Evolutionary conservation across 2,888 invertebrate genomes (phyloP), one percentile per base, ranked within the genome.

Genomic region (Heliconius cydno): DNA sequence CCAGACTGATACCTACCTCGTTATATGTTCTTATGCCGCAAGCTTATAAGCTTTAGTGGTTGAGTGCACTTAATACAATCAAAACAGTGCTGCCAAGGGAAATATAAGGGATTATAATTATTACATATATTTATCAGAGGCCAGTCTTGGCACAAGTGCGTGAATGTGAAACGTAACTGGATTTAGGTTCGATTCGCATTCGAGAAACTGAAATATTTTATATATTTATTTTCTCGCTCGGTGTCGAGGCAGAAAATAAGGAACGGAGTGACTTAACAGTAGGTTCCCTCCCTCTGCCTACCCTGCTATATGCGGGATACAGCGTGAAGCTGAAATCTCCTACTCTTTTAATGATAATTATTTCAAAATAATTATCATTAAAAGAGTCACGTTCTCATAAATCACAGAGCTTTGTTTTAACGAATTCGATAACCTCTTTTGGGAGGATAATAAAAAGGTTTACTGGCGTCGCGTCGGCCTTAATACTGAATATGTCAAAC

Each of bases 391-490:
- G 76, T 72, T 67, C 34, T 66, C 80, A 41, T 81, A 79, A 81
- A 81, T 78, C 70, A 82, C 65, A 70, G 15, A 65, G 25, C 57
- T 68, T 78, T 74, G 30, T 78, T 78, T 41, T 46, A 68, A 41
- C 52, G 57, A 72, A 38, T 74, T 77, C 72, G 78, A 78, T 76
- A 70, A 34, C 66, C 72, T 68, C 76, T 34, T 66, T 79, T 65
- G 66, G 52, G 76, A 79, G 74, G 75, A 78, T 78, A 77, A 79
- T 79, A 81, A 79, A 77, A 80, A 79, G 76, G 76, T 38, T 74
- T 7, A 75, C 79, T 76, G 65, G 81, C 81, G 75, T 83, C 73
- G 82, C 81, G 76, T 83, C 73, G 83, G 80, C 79, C 80, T 68
- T 77, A 77, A 75, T 65, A 70, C 82, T 83, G 81, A 83, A 83